phyloP scores from a whole-genome alignment of 2,888 invertebrate genomes.

The Mesochorus sp. region DNA sequence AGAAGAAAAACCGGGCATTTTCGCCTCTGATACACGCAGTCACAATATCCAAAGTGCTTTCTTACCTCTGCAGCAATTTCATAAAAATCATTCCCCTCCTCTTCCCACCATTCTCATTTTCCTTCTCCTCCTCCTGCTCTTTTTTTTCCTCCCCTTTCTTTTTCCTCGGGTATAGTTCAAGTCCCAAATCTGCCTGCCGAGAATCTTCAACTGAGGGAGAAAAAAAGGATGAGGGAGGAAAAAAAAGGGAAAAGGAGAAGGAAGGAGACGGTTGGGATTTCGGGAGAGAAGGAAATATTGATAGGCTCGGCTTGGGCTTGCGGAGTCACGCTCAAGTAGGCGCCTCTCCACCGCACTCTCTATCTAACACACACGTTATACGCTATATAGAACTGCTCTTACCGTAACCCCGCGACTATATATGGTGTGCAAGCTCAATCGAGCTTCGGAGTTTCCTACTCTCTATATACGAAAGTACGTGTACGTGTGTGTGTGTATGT shows the following conservation, averaged over 20 bases:
- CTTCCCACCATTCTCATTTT: no score
- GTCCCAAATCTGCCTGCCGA: not conserved
- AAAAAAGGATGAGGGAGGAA: conserved; percentile 12
- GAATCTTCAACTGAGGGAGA: conserved; percentile 6
- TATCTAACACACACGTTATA: conserved; percentile 55
- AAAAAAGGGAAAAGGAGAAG: conserved; percentile 21
- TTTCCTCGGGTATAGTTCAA: not conserved
- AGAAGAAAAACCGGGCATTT: no score
- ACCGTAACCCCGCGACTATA: conserved; percentile 19
- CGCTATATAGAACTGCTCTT: conserved; percentile 34
- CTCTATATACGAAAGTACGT: no score
- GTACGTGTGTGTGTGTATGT: conserved; percentile 33
- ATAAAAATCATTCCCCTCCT: no score
- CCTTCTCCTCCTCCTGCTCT: no score
- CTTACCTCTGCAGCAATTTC: no score
- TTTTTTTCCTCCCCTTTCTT: not conserved
- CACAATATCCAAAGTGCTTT: no score
- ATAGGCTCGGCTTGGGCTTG: conserved; percentile 81
- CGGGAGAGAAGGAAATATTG: conserved; percentile 79
- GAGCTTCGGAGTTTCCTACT: conserved; percentile 52
- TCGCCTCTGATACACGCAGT: no score
- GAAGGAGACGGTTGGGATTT: conserved; percentile 72
- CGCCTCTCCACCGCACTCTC: conserved; percentile 74
- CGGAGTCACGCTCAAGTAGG: conserved; percentile 82
- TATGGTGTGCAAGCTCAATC: conserved; percentile 52